These are phyloP conservation scores for human (Homo sapiens) DNA, from an alignment of 2,113 vertebrate genomes.

Conservation along the genomic window DNA sequence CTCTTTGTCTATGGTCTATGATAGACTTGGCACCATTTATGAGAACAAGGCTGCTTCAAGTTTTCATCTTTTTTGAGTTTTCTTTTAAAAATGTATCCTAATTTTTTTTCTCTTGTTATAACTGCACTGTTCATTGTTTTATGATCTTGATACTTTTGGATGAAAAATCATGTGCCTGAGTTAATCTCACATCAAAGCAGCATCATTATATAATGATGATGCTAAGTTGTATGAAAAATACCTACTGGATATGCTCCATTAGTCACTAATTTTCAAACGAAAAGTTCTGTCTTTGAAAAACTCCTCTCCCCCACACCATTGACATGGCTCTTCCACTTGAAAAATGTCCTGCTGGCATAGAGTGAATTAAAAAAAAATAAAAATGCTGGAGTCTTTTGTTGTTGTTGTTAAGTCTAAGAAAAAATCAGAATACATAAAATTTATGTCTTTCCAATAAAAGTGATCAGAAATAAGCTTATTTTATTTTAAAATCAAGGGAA, in stretches of 20 bases:
- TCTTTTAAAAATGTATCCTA: not conserved
- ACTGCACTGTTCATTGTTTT: constrained; percentile 44
- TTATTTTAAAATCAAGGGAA: constrained; percentile 9
- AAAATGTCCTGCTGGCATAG: constrained; percentile 60
- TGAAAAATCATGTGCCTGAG: constrained; percentile 70
- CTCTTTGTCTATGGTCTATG: not conserved
- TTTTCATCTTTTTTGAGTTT: not conserved
- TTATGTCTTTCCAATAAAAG: constrained; percentile 20
- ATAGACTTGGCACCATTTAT: not conserved
- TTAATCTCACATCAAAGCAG: constrained; percentile 75
- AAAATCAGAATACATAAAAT: not conserved
- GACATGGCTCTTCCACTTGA: constrained; percentile 65
- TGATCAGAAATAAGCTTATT: not conserved
- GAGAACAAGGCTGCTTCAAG: not conserved
- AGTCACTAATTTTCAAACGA: constrained; percentile 78
- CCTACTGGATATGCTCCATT: constrained; percentile 77
- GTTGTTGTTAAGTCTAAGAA: not conserved
- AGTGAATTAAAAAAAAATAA: constrained; percentile 31
- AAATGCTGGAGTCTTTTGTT: not conserved
- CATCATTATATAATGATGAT: constrained; percentile 71
- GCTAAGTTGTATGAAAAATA: constrained; percentile 79
- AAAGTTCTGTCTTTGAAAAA: constrained; percentile 73
- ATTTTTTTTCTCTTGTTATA: constrained; percentile 18
- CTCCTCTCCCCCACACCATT: constrained; percentile 65
- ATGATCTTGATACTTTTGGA: constrained; percentile 45